These are phyloP conservation scores for Adelosebastes latens DNA, from an alignment of 2,797 vertebrate genomes.

Conservation along the genomic window DNA sequence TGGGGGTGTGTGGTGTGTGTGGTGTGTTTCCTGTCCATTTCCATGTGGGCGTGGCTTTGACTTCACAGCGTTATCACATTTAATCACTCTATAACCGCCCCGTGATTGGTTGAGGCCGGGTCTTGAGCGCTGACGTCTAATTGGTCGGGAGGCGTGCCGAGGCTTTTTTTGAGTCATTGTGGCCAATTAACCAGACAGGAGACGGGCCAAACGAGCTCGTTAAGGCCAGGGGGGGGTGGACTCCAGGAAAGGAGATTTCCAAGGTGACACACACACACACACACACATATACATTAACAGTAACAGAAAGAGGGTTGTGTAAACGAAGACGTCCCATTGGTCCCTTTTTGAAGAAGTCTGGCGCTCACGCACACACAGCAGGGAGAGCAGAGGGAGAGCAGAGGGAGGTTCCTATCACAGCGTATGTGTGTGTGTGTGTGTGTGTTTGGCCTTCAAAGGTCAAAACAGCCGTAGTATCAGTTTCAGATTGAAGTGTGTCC, in stretches of 20 bases:
- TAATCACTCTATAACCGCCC: neutral
- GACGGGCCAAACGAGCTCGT: neutral
- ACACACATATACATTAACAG: neutral
- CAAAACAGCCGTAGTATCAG: neutral
- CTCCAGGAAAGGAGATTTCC: neutral
- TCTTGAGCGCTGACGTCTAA: neutral
- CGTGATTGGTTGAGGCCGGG: neutral
- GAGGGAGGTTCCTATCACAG: no score
- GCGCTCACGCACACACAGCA: neutral
- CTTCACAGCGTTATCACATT: neutral
- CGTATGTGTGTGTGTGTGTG: neutral
- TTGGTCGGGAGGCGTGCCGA: neutral
- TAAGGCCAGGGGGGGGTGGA: neutral
- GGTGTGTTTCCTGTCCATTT: neutral
- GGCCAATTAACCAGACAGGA: constrained; percentile 7
- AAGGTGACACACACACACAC: constrained; percentile 30
- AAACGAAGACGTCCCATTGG: constrained; percentile 47
- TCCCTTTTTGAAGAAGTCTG: constrained; percentile 6
- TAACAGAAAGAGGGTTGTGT: constrained; percentile 7
- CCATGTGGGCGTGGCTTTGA: neutral
- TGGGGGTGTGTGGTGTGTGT: neutral
- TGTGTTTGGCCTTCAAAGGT: neutral
- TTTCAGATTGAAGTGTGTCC: neutral
- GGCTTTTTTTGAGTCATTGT: neutral
- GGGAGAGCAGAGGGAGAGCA: no score